phyloP scores from a whole-genome alignment of 2,888 invertebrate species.

The Yponomeuta cagnagella region DNA sequence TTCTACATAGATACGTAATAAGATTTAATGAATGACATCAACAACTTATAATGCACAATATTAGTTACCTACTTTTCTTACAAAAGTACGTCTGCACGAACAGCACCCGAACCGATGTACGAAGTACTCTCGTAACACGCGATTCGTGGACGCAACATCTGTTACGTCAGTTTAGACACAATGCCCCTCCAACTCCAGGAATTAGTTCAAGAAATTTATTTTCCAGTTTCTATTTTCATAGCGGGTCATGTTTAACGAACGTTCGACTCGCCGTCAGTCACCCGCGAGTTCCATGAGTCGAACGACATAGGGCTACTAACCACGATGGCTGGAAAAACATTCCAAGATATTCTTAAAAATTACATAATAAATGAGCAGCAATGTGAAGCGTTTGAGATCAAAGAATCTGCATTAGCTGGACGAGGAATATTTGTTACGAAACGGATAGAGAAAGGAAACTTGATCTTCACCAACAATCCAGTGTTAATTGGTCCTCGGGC shows the following conservation, averaged over 20 bases:
- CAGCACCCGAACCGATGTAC: too few relatives aligned
- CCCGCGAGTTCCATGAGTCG: slow-evolving; percentile 33
- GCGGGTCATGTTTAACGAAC: slow-evolving; percentile 49
- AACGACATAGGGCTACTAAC: slow-evolving; percentile 20
- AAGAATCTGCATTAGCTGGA: slow-evolving; percentile 77
- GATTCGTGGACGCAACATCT: slow-evolving; percentile 1
- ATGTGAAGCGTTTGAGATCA: slow-evolving; percentile 51
- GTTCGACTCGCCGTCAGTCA: slow-evolving; percentile 40
- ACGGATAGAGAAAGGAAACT: slow-evolving; percentile 77
- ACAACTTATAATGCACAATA: too few relatives aligned
- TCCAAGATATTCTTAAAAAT: neutral
- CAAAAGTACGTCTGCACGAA: too few relatives aligned
- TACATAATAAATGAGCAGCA: neutral
- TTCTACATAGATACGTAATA: too few relatives aligned
- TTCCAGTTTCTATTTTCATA: slow-evolving; percentile 68
- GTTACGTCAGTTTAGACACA: slow-evolving; percentile 42
- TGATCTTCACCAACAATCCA: slow-evolving; percentile 81
- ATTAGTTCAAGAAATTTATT: slow-evolving; percentile 21
- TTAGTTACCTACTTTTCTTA: too few relatives aligned
- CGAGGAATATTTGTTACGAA: slow-evolving; percentile 81
- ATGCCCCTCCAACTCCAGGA: slow-evolving; percentile 39
- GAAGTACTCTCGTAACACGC: neutral
- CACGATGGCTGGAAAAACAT: slow-evolving; percentile 21
- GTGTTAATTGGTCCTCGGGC: slow-evolving; percentile 80
- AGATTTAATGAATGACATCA: too few relatives aligned